Conservation (phyloP, 2,888 invertebrate genomes). For the Agrypnus murinus region DNA sequence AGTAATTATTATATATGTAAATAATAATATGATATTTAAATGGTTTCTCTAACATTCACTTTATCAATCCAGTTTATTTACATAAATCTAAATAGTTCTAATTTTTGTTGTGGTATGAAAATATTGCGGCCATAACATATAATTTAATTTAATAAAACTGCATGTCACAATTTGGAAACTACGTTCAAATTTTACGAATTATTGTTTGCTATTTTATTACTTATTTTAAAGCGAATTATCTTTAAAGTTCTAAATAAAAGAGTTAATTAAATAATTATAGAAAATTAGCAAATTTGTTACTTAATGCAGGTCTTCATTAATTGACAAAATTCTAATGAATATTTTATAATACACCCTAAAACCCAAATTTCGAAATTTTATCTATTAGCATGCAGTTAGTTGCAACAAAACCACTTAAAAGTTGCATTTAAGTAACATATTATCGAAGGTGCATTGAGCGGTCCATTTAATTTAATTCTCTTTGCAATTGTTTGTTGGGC, state of each 20-base stretch:
- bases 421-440: not conserved
- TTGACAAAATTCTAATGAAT: too few relatives aligned
- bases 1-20: slow-evolving; percentile 28
- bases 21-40: not conserved
- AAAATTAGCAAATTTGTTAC: too few relatives aligned
- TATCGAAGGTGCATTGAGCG: too few relatives aligned
- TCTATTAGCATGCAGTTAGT: not conserved
- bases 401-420: not conserved
- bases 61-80: slow-evolving; percentile 20
- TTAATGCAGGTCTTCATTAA: too few relatives aligned
- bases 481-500: not conserved
- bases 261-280: too few relatives aligned
- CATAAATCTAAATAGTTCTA: slow-evolving; percentile 6
- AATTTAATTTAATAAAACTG: too few relatives aligned
- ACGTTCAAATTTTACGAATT: too few relatives aligned
- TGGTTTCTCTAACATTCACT: slow-evolving; percentile 24
- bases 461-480: not conserved
- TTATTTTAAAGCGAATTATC: too few relatives aligned
- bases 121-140: too few relatives aligned
- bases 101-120: not conserved
- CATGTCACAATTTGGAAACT: too few relatives aligned
- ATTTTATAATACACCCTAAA: slow-evolving; percentile 2
- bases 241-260: too few relatives aligned
- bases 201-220: too few relatives aligned
- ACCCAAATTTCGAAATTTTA: slow-evolving; percentile 26